These are phyloP conservation scores for Tipula unca DNA, from an alignment of 2,888 invertebrate genomes.

Conservation along the genomic window DNA sequence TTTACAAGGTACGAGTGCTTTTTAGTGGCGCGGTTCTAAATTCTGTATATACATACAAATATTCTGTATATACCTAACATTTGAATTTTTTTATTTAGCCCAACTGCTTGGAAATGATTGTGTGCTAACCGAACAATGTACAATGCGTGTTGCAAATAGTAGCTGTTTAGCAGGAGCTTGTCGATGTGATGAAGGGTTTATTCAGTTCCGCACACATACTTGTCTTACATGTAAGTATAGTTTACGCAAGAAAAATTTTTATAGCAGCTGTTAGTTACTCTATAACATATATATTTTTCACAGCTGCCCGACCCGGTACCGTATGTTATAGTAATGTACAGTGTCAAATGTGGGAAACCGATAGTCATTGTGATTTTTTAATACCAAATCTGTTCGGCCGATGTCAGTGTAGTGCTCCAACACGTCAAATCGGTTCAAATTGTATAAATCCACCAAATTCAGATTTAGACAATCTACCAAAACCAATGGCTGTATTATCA, in stretches of 20 bases:
- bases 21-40: background rate
- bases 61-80: background rate
- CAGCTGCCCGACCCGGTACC: conserved; percentile 78
- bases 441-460: conserved; percentile 43
- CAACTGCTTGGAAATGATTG: conserved; percentile 78
- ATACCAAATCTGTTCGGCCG: conserved; percentile 84
- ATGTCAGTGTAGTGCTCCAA: conserved; percentile 68
- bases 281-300: conserved; percentile 29
- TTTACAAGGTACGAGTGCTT: conserved; percentile 65
- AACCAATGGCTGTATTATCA: background rate
- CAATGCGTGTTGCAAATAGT: conserved; percentile 80
- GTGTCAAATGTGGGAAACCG: conserved; percentile 72
- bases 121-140: conserved; percentile 73
- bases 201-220: conserved; percentile 82
- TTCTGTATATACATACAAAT: background rate
- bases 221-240: conserved; percentile 75
- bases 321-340: conserved; percentile 87
- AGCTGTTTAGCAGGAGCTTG: conserved; percentile 76
- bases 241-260: background rate
- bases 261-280: background rate
- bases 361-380: conserved; percentile 81
- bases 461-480: conserved; percentile 25
- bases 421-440: conserved; percentile 54
- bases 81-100: conserved; percentile 49
- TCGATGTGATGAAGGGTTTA: conserved; percentile 72